Evolutionary conservation across 2,113 vertebrate species (phyloP).

Genomic region (Chionodraco myersi): DNA sequence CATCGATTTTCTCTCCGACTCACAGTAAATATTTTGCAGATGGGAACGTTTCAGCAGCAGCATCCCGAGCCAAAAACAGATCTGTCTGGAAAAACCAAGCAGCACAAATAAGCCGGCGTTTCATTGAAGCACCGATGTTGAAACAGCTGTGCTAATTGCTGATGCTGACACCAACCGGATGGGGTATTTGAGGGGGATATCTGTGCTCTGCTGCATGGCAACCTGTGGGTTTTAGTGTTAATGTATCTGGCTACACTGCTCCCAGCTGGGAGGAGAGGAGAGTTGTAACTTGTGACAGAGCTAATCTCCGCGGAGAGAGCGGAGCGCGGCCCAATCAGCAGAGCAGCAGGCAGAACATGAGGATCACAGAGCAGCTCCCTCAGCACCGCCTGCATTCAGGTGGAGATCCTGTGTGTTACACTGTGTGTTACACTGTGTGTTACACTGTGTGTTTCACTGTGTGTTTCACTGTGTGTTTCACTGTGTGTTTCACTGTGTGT

Average conservation of each 20-base stretch:
- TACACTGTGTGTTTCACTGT: too few relatives aligned
- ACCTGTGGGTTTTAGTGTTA: not conserved
- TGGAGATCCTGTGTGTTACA: constrained; percentile 3
- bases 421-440: too few relatives aligned
- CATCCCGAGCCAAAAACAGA: not conserved
- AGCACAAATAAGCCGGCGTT: not conserved
- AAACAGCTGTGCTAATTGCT: constrained; percentile 27
- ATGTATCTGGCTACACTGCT: constrained; percentile 3
- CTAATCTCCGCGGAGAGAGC: constrained; percentile 49
- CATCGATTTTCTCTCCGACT: constrained; percentile 49
- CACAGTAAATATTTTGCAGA: constrained; percentile 39
- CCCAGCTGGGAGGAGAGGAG: constrained; percentile 41
- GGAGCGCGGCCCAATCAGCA: constrained; percentile 63
- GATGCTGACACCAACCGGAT: constrained; percentile 15
- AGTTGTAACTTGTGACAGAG: constrained; percentile 56
- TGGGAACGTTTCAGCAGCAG: constrained; percentile 6
- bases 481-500: too few relatives aligned
- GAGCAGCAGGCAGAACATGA: constrained; percentile 61
- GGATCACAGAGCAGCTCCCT: constrained; percentile 58
- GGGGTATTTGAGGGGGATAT: not conserved
- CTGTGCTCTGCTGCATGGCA: not conserved
- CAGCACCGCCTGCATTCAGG: constrained; percentile 32
- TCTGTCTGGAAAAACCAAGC: not conserved
- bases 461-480: too few relatives aligned
- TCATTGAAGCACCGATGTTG: not conserved